Conservation (phyloP, 2,888 invertebrate species). For the Lingula anatina region DNA sequence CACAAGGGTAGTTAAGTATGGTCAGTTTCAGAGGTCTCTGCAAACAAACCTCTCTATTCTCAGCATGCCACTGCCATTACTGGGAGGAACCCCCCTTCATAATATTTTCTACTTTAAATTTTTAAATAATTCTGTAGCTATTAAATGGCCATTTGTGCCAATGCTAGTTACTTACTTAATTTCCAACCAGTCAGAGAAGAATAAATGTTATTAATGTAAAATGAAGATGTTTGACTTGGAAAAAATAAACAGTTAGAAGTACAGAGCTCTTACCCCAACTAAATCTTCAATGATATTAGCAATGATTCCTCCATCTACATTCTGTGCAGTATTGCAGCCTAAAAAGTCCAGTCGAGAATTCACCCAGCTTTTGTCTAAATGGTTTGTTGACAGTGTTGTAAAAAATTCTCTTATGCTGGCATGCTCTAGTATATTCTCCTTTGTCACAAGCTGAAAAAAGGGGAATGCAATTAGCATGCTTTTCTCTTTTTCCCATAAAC, state of each 20-base stretch:
- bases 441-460: slow-evolving; percentile 32
- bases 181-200: no score
- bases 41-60: no score
- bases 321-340: slow-evolving; percentile 29
- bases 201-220: no score
- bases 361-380: slow-evolving; percentile 24
- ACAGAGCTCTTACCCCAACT: slow-evolving; percentile 20
- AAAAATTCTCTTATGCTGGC: slow-evolving; percentile 41
- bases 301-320: slow-evolving; percentile 25
- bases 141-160: no score
- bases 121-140: no score
- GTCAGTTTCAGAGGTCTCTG: no score
- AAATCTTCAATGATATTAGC: slow-evolving; percentile 31
- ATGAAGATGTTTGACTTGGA: neutral
- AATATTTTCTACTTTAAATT: no score
- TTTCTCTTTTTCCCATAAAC: no score
- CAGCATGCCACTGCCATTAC: no score
- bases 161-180: no score
- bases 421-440: slow-evolving; percentile 34
- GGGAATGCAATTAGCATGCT: slow-evolving; percentile 8
- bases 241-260: neutral
- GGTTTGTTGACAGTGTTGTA: slow-evolving; percentile 25
- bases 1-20: no score
- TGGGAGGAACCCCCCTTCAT: no score
- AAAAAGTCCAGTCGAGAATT: slow-evolving; percentile 38